Percentiles rank a stretch among this genome's conserved stretches.
These are phyloP conservation scores for Oreamnos americanus DNA, from an alignment of 2,113 vertebrate genomes.

Conservation along the genomic window DNA sequence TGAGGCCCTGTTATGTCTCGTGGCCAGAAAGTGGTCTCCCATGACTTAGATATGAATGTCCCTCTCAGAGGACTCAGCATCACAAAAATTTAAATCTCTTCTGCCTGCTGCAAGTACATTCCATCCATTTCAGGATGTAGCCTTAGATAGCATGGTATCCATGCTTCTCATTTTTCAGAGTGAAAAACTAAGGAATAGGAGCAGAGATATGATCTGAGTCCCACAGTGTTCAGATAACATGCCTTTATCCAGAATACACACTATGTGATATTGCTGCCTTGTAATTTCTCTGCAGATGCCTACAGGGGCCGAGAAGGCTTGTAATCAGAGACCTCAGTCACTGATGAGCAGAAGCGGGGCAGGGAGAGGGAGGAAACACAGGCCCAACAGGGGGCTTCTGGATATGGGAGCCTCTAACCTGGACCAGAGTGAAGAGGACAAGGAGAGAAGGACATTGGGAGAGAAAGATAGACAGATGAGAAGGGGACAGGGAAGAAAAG, in stretches of 20 bases:
- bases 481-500: too few species aligned
- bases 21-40: not conserved
- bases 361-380: not conserved
- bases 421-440: not conserved
- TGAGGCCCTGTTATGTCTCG: not conserved
- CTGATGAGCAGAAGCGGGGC: not conserved
- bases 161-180: not conserved
- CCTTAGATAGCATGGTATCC: not conserved
- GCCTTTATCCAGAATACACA: not conserved
- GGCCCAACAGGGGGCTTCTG: not conserved
- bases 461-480: not conserved
- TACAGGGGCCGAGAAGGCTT: not conserved
- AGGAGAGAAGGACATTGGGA: not conserved
- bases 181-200: not conserved
- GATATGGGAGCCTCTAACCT: not conserved
- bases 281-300: not conserved
- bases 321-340: not conserved
- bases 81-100: not conserved
- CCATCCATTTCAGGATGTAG: not conserved
- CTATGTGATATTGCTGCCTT: not conserved
- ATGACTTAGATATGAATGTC: not conserved
- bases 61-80: not conserved
- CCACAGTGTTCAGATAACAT: not conserved
- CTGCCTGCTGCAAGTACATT: not conserved
- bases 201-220: not conserved